Base-by-base conservation (phyloP, 1,140 invertebrate genomes). In the Palaemon carinicauda region DNA sequence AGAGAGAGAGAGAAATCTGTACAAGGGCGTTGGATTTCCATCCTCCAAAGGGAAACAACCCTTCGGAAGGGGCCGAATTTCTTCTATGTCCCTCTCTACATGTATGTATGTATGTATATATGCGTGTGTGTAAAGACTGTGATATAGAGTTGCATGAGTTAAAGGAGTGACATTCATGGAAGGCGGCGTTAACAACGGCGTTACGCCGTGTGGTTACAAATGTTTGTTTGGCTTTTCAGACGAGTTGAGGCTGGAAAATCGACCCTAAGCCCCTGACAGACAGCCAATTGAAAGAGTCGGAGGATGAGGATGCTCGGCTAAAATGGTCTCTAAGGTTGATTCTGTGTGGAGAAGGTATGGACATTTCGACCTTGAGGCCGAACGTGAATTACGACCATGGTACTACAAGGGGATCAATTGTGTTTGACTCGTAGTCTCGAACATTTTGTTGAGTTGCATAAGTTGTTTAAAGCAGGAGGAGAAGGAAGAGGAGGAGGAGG, bases 211-310 rank as follows among this genome's bases (percentile, higher is more conserved):
- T 84, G 74, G 52, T 52, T 78, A 56, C 73, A 50, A 56, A 65
- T 78, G 82, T 84, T 84, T 78, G 74, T 84, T 78, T 78, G 60
- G 82, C 82, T 78, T 84, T 78, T 84, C 82, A 78, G 21, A 19
- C 27, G 53, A 83, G 82, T 78, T 65, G n/a, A 29, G 74, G 41
- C 73, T 84, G 74, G 82, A 78, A 84, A 84, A 84, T 71, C 74
- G 54, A 52, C 69, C 81, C 21, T 74, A 84, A 84, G 82, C 65
- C 74, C 53, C 75, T 84, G 74, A 84, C 82, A 69, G 82, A 84
- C 74, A 84, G 74, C 82, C 82, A 84, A 84, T 84, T 84, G 82
- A 84, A 78, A 69, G 74, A 54, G 54, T 17, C 31, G 33, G 53
- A 74, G 15, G 53, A 84, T 54, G 73, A 84, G 33, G 7, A 54